phyloP scores from a whole-genome alignment of 2,113 vertebrate species.

The Mormoops blainvillei region DNA sequence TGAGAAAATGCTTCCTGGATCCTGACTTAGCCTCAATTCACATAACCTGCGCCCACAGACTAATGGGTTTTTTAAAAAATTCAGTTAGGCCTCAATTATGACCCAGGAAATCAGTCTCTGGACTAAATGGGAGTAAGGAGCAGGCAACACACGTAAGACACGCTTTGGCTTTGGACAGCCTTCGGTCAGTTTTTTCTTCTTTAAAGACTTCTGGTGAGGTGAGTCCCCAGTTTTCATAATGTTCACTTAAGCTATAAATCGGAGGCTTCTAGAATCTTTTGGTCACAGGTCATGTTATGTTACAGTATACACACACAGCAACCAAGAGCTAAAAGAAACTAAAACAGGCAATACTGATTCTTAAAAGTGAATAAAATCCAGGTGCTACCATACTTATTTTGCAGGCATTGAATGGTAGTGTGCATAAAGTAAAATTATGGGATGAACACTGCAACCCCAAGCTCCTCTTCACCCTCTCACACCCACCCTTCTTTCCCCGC shows the following conservation, averaged over 20 bases:
- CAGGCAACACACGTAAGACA: not conserved
- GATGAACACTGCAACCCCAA: not conserved
- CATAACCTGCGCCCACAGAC: not conserved
- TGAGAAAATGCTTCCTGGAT: conserved; percentile 36
- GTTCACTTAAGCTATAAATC: not conserved
- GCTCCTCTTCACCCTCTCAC: not conserved
- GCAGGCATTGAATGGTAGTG: not conserved
- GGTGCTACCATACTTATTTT: not conserved
- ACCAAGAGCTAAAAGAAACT: not conserved
- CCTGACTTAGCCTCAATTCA: not conserved
- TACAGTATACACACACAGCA: not conserved
- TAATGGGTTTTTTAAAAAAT: not conserved
- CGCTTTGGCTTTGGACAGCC: not conserved
- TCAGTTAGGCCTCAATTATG: conserved; percentile 21
- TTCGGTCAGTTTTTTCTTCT: not conserved
- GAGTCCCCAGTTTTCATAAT: not conserved
- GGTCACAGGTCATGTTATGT: not conserved
- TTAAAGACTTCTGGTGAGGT: not conserved
- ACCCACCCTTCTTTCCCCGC: not conserved
- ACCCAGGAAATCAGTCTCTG: conserved; percentile 8
- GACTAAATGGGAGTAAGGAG: not conserved
- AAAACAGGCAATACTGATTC: not conserved
- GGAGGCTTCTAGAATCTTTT: not conserved
- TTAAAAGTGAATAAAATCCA: not conserved
- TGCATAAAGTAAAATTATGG: not conserved